phyloP scores from a whole-genome alignment of 2,888 invertebrate genomes.

The Brachyptera putata region DNA sequence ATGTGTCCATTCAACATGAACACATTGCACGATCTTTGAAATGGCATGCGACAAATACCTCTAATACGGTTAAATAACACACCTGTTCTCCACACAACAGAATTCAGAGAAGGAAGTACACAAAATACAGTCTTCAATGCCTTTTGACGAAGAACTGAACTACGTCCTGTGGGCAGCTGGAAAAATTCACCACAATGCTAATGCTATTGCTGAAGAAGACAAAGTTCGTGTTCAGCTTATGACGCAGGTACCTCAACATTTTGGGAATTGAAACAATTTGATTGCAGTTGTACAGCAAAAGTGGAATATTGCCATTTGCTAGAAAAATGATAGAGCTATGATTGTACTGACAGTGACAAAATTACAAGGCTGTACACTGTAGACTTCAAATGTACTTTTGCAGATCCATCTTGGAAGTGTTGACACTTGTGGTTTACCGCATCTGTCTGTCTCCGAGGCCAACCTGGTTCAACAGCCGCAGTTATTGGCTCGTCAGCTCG shows the following conservation, averaged over 20 bases:
- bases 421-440: conserved; percentile 26
- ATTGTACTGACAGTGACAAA: too few species aligned
- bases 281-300: too few species aligned
- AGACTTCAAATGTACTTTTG: conserved; percentile 13
- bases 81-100: too few species aligned
- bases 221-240: conserved; percentile 23
- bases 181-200: conserved; percentile 32
- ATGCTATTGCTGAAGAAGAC: conserved; percentile 26
- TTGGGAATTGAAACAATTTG: too few species aligned
- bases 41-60: too few species aligned
- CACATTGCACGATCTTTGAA: too few species aligned
- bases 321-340: too few species aligned
- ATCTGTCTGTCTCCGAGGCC: conserved; percentile 35
- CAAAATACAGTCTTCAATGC: not conserved
- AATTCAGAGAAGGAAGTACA: not conserved
- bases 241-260: conserved; percentile 21
- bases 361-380: not conserved
- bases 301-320: too few species aligned
- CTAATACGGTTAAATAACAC: too few species aligned
- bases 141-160: conserved; percentile 25
- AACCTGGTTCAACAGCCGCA: conserved; percentile 32
- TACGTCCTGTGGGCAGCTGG: conserved; percentile 30
- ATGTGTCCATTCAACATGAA: too few species aligned
- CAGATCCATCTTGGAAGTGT: conserved; percentile 27
- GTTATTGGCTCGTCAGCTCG: conserved; percentile 32